These are phyloP conservation scores for Podocnemis expansa DNA, from an alignment of 2,113 vertebrate genomes.

Conservation along the genomic window DNA sequence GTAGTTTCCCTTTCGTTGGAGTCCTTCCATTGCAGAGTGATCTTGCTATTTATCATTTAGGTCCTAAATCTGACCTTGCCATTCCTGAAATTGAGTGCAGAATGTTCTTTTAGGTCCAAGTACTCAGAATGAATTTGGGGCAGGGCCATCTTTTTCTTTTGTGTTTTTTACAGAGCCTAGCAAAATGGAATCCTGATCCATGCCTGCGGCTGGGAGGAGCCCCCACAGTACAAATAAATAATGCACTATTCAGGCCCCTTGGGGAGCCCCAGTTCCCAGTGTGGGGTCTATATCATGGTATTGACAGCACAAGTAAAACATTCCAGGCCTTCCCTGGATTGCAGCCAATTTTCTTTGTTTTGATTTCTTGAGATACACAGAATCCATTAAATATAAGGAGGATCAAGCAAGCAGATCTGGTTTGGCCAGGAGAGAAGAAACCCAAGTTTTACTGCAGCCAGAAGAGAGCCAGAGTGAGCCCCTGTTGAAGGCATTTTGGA, in stretches of 20 bases:
- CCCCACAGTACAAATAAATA: background rate
- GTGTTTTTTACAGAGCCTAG: background rate
- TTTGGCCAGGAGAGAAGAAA: slow-evolving; percentile 79
- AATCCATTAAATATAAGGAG: slow-evolving; percentile 50
- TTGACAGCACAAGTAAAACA: background rate
- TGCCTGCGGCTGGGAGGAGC: background rate
- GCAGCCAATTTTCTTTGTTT: background rate
- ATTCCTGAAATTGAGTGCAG: background rate
- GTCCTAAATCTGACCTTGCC: background rate
- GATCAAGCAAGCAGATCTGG: slow-evolving; percentile 23
- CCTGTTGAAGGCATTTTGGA: slow-evolving; percentile 83
- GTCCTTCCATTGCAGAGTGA: background rate
- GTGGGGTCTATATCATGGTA: background rate
- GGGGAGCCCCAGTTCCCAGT: background rate
- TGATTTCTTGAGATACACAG: slow-evolving; percentile 73
- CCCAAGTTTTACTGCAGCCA: slow-evolving; percentile 79
- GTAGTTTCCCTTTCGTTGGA: background rate
- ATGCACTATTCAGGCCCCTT: background rate
- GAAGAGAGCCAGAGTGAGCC: slow-evolving; percentile 74
- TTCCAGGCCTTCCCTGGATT: background rate
- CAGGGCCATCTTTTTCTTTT: background rate
- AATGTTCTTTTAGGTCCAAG: background rate
- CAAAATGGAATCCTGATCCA: background rate
- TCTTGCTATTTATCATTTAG: background rate
- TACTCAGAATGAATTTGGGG: background rate